These are phyloP conservation scores for Globia sparganii DNA, from an alignment of 2,888 invertebrate genomes.

Conservation along the genomic window DNA sequence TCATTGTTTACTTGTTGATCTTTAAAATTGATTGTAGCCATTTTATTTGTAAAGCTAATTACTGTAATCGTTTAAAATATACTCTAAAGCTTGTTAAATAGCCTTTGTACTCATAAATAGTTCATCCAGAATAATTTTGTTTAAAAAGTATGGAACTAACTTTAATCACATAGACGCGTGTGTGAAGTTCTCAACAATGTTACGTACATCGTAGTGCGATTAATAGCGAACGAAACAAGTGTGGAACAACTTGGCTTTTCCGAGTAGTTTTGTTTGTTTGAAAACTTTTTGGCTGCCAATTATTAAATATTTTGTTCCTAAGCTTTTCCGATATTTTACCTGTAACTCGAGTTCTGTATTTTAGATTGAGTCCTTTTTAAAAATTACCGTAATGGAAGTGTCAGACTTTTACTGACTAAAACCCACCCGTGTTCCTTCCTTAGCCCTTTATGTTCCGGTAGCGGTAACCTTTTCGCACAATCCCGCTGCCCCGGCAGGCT, in stretches of 20 bases:
- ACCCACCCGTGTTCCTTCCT: too few relatives aligned
- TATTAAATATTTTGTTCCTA: background rate
- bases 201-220: conserved; percentile 25
- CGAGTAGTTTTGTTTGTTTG: conserved; percentile 11
- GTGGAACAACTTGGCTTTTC: conserved; percentile 18
- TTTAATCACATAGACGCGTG: too few relatives aligned
- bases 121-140: too few relatives aligned
- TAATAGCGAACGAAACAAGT: conserved; percentile 32
- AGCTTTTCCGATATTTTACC: background rate
- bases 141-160: too few relatives aligned
- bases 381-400: background rate
- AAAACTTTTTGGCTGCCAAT: conserved; percentile 12
- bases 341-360: background rate
- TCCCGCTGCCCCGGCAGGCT: too few relatives aligned
- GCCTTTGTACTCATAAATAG: too few relatives aligned
- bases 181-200: too few relatives aligned
- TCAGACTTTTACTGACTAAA: too few relatives aligned
- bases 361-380: background rate
- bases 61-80: too few relatives aligned
- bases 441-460: too few relatives aligned
- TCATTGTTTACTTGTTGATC: background rate
- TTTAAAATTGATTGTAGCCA: background rate
- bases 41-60: background rate
- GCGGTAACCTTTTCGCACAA: too few relatives aligned
- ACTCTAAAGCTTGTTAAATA: too few relatives aligned